Percentiles rank a stretch among this genome's conserved stretches.
These are phyloP conservation scores for Eudasyphora cyanicolor DNA, from an alignment of 2,888 invertebrate species.

Conservation along the genomic window DNA sequence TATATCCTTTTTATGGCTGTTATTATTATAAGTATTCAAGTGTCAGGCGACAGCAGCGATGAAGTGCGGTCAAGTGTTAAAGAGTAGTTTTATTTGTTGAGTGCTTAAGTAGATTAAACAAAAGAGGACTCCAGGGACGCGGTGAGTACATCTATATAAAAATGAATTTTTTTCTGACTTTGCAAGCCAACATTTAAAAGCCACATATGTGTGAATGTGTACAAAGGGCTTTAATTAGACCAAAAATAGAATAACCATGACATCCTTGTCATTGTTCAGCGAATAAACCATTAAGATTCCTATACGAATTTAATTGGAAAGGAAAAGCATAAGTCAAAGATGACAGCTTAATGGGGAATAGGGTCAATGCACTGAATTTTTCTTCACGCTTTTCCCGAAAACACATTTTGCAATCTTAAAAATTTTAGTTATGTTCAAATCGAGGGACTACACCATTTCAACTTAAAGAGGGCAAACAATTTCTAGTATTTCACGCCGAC, in stretches of 20 bases:
- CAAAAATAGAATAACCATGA: background rate
- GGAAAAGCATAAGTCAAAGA: slow-evolving; percentile 9
- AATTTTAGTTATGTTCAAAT: too few species aligned
- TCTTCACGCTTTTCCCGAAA: too few species aligned
- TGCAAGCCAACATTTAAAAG: background rate
- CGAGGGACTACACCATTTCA: too few species aligned
- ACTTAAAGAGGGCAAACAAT: too few species aligned
- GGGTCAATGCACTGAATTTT: too few species aligned
- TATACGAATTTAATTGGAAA: background rate
- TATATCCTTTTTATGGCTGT: background rate
- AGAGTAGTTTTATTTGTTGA: slow-evolving; percentile 56
- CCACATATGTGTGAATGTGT: background rate
- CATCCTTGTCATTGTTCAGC: background rate
- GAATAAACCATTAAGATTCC: background rate
- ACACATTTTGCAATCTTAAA: too few species aligned
- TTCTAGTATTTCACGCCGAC: too few species aligned
- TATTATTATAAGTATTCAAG: slow-evolving; percentile 54
- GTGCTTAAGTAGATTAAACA: slow-evolving; percentile 60
- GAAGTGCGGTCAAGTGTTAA: slow-evolving; percentile 59
- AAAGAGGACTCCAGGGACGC: slow-evolving; percentile 2
- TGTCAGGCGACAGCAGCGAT: slow-evolving; percentile 54
- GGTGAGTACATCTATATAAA: background rate
- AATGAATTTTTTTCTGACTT: background rate
- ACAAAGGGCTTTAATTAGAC: slow-evolving; percentile 5
- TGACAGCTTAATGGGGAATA: background rate